These are phyloP conservation scores for Numenius phaeopus DNA, from an alignment of 2,797 vertebrate species.

Conservation along the genomic window DNA sequence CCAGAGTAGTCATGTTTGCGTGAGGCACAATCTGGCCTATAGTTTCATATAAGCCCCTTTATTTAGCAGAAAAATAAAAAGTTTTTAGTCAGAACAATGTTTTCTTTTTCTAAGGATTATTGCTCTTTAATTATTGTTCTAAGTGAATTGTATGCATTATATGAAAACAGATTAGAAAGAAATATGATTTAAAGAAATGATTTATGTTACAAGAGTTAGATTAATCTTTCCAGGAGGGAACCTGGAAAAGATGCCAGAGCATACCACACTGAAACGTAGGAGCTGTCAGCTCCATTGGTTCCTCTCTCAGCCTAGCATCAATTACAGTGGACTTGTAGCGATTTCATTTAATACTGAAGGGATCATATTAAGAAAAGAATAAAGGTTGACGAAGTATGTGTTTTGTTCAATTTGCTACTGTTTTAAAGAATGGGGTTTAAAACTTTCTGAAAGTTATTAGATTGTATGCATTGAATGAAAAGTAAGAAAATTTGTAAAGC, in stretches of 20 bases:
- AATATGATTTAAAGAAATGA: neutral
- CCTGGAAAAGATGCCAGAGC: neutral
- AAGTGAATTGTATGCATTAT: neutral
- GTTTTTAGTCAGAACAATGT: neutral
- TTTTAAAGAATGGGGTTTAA: neutral
- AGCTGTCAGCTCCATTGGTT: neutral
- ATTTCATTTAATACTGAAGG: neutral
- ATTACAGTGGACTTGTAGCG: neutral
- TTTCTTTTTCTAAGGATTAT: neutral
- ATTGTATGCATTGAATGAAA: neutral
- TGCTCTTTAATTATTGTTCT: neutral
- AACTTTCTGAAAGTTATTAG: neutral
- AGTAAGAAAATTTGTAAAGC: neutral
- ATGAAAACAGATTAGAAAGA: neutral
- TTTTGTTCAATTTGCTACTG: conserved; percentile 30
- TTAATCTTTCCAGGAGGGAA: neutral
- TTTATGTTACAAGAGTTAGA: neutral
- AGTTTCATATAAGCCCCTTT: neutral
- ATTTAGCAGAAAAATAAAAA: neutral
- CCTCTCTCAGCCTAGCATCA: neutral
- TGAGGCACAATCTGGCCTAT: conserved; percentile 1
- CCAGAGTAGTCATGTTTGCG: neutral
- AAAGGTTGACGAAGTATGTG: neutral
- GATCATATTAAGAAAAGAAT: neutral
- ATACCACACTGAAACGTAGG: neutral